These are phyloP conservation scores for Caenorhabditis angaria DNA, from an alignment of 2,888 invertebrate species.

Conservation along the genomic window DNA sequence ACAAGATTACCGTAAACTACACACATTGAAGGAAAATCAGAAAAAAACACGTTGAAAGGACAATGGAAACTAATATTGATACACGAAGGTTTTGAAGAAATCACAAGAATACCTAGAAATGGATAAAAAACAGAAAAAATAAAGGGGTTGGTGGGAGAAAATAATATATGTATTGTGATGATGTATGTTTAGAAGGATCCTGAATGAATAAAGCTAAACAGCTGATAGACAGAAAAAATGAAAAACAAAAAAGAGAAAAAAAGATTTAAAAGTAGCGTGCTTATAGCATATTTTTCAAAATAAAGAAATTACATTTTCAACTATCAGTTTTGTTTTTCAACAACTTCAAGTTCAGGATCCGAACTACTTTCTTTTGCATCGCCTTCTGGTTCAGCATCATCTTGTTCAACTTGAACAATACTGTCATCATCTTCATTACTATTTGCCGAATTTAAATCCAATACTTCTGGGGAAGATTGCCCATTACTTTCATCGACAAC, in stretches of 20 bases:
- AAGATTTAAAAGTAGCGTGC: background rate
- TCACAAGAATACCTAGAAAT: background rate
- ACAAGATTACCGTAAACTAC: background rate
- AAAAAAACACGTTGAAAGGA: background rate
- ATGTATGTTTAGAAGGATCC: background rate
- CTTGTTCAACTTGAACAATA: slow-evolving; percentile 27
- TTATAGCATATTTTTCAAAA: background rate
- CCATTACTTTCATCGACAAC: slow-evolving; percentile 21
- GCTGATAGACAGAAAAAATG: background rate
- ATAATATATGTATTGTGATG: slow-evolving; percentile 2
- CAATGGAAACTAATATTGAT: background rate
- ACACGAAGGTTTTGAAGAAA: background rate
- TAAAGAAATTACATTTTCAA: background rate
- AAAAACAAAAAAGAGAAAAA: background rate
- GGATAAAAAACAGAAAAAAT: background rate
- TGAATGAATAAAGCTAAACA: background rate
- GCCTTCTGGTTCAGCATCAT: slow-evolving; percentile 17
- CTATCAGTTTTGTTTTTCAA: slow-evolving; percentile 4
- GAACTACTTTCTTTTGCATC: slow-evolving; percentile 17
- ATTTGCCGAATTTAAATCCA: slow-evolving; percentile 15
- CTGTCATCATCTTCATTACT: slow-evolving; percentile 27
- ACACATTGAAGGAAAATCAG: background rate
- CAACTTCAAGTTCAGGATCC: slow-evolving; percentile 34
- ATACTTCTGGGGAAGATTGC: slow-evolving; percentile 12
- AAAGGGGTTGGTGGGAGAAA: background rate